A percentile compares a stretch with the other conserved stretches of the same genome.
Conservation (phyloP, 1,140 invertebrate species). For the Lucilia sericata region DNA sequence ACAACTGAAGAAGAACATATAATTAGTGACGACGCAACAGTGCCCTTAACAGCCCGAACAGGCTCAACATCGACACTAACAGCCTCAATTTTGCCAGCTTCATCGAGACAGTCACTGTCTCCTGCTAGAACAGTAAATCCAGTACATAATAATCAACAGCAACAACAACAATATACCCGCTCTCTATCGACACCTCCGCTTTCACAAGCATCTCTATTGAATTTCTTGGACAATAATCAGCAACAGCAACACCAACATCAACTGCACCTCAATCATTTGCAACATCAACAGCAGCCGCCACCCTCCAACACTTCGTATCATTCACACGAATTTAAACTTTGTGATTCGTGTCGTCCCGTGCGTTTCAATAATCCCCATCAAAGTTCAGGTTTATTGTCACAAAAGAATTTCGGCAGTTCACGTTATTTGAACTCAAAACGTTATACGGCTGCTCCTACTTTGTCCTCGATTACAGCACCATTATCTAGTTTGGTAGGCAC, state of each 20-base stretch:
- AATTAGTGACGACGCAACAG: slow-evolving; percentile 38
- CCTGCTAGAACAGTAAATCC: slow-evolving; percentile 1
- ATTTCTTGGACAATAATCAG: neutral
- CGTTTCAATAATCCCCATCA: slow-evolving; percentile 49
- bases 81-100: neutral
- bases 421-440: slow-evolving; percentile 46
- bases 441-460: slow-evolving; percentile 46
- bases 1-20: slow-evolving; percentile 34
- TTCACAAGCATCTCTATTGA: neutral
- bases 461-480: slow-evolving; percentile 46
- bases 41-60: slow-evolving; percentile 41
- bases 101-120: neutral
- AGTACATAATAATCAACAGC: slow-evolving; percentile 19
- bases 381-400: slow-evolving; percentile 40
- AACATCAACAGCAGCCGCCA: slow-evolving; percentile 36
- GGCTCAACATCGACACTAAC: slow-evolving; percentile 10
- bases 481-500: slow-evolving; percentile 34
- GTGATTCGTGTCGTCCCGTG: slow-evolving; percentile 58
- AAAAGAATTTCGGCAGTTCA: slow-evolving; percentile 38
- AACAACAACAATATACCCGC: slow-evolving; percentile 23
- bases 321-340: slow-evolving; percentile 56
- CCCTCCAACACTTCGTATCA: slow-evolving; percentile 34
- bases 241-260: neutral
- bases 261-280: neutral
- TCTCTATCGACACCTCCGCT: slow-evolving; percentile 21